Evolutionary conservation across 2,113 vertebrate species (phyloP).

Genomic region (Pica pica): DNA sequence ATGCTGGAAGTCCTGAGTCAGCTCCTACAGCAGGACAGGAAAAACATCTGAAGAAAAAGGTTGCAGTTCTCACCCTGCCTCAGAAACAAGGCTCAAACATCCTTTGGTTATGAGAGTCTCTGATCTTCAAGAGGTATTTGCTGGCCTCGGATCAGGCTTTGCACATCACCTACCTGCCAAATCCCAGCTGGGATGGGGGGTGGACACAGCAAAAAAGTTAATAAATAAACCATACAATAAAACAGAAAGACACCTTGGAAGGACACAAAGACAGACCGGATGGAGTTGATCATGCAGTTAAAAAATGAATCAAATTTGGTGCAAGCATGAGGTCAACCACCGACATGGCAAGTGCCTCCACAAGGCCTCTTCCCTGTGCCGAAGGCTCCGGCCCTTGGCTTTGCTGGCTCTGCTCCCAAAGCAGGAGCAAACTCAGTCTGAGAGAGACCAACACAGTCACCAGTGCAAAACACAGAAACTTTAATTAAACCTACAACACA

Average conservation of each 20-base stretch:
- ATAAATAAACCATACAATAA: neutral
- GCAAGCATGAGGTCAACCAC: neutral
- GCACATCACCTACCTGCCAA: neutral
- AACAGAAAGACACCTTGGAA: neutral
- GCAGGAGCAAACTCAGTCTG: neutral
- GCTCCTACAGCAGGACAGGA: neutral
- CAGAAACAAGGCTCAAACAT: neutral
- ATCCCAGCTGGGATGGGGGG: neutral
- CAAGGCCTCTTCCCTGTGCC: neutral
- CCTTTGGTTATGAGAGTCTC: neutral
- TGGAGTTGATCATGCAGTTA: neutral
- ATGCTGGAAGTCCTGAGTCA: neutral
- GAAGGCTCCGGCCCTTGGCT: neutral
- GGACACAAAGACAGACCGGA: neutral
- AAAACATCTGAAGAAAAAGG: constrained; percentile 4
- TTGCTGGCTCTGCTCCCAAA: neutral
- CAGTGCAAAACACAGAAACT: constrained; percentile 28
- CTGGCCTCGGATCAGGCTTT: neutral
- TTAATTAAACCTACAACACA: neutral
- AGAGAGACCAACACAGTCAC: neutral
- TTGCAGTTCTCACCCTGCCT: neutral
- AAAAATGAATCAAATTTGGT: neutral
- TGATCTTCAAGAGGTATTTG: neutral
- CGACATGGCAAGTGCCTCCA: fast-evolving
- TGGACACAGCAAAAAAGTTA: neutral